These are phyloP conservation scores for Beaufortia kweichowensis DNA, from an alignment of 2,113 vertebrate species.

Conservation along the genomic window DNA sequence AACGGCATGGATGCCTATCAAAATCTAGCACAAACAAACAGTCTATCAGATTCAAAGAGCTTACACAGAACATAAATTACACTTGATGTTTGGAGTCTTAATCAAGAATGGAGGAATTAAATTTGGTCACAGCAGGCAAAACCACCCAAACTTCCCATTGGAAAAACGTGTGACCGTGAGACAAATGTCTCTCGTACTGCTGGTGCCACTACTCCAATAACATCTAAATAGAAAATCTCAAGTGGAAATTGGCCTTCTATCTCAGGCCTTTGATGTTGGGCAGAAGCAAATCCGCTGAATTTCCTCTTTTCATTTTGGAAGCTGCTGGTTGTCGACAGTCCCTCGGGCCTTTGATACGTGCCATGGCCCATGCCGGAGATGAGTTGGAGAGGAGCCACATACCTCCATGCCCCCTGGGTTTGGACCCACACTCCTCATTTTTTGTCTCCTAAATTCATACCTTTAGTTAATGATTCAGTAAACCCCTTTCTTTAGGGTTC, in stretches of 20 bases:
- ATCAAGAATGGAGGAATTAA: slow-evolving; percentile 23
- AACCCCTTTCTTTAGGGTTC: background rate
- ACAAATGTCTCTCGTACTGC: slow-evolving; percentile 27
- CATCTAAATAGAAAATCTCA: slow-evolving; percentile 59
- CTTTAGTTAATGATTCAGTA: slow-evolving; percentile 17
- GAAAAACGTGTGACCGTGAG: slow-evolving; percentile 1
- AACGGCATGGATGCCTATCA: slow-evolving; percentile 34
- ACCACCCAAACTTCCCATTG: slow-evolving; percentile 15
- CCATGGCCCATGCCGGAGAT: slow-evolving; percentile 54
- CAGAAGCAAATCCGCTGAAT: slow-evolving; percentile 54
- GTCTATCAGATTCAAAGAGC: slow-evolving; percentile 37
- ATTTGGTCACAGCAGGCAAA: slow-evolving; percentile 13
- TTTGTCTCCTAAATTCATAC: background rate
- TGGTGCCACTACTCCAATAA: slow-evolving; percentile 51
- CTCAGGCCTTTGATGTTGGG: slow-evolving; percentile 58
- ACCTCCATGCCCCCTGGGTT: slow-evolving; percentile 40
- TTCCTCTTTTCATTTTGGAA: slow-evolving; percentile 59
- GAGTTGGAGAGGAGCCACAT: slow-evolving; percentile 52
- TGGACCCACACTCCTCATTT: slow-evolving; percentile 17
- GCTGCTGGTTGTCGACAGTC: slow-evolving; percentile 50
- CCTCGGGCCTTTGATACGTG: slow-evolving; percentile 60
- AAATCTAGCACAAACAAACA: slow-evolving; percentile 30
- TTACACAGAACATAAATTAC: slow-evolving; percentile 28
- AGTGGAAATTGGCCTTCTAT: slow-evolving; percentile 52
- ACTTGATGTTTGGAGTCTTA: slow-evolving; percentile 44